Base-by-base conservation (phyloP, 2,113 vertebrate genomes). In the Rhinopomastus cyanomelas region DNA sequence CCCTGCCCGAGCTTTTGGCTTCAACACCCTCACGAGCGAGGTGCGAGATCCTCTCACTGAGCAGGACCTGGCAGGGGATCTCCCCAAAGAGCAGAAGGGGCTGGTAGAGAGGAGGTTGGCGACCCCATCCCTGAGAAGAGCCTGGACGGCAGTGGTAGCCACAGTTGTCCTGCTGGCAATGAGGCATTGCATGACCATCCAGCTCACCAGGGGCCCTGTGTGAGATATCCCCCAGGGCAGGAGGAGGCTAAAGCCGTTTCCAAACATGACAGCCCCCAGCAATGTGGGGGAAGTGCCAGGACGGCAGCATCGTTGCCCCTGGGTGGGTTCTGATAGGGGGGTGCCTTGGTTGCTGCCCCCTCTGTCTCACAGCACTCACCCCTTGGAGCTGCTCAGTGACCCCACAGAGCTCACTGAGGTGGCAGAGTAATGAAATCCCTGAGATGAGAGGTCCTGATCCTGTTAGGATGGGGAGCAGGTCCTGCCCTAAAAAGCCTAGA, bases 191-290 rank as follows among this genome's bases (percentile, higher is more conserved):
- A 3, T 1, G 8, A 57, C 65, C 80, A 30, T 22, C 48, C 65
- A 2, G 37, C 22, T 16, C 14, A n/a, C 56, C 74, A 52, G 48
- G 21, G 3, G 17, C 69, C 71, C 46, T 11, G 56, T 73, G 73
- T 27, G 60, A 56, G 52, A 19, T 44, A 73, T 66, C 79, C 71
- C 71, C 48, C 79, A 20, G 53, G 12, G 19, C 25, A 1, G 75
- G 77, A 90, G 78, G 66, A 84, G 36, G n/a, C 51, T 11, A 51
- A 32, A 57, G 48, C 20, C 3, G 7, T 61, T 87, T 85, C 88
- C 88, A 87, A 71, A 55, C 5, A 69, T 85, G 85, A 93, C 62
- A 88, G 94, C 85, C 9, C 29, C 57, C 27, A 68, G 67, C 37
- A 8, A 93, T 62, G 66, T 44, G 5, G 81, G 39, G 73, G 52